These are phyloP conservation scores for Escarpia spicata DNA, from an alignment of 2,888 invertebrate species.

Conservation along the genomic window DNA sequence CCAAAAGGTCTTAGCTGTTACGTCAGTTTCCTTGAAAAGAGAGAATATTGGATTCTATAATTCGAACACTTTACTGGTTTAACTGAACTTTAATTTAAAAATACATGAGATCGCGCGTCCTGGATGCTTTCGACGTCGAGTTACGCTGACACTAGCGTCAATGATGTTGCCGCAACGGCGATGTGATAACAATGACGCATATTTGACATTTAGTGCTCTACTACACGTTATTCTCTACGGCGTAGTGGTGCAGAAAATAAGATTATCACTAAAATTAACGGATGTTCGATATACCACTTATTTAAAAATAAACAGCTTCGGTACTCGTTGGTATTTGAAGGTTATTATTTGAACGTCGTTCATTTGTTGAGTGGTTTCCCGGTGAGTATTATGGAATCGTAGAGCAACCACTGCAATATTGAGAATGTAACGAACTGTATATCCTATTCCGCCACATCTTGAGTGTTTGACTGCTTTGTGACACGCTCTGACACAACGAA, in stretches of 20 bases:
- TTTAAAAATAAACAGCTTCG: neutral
- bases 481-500: too few species aligned
- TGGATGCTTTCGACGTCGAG: neutral
- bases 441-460: too few species aligned
- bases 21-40: neutral
- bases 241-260: neutral
- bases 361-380: too few species aligned
- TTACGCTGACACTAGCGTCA: neutral
- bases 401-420: too few species aligned
- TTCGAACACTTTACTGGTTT: too few species aligned
- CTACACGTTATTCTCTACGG: neutral
- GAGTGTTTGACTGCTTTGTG: too few species aligned
- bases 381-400: too few species aligned
- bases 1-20: neutral
- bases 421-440: too few species aligned
- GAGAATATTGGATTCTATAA: too few species aligned
- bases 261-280: neutral
- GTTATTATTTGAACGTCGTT: neutral
- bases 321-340: neutral
- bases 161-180: neutral
- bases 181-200: neutral
- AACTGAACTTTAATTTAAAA: too few species aligned
- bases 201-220: neutral
- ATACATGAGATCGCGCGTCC: neutral
- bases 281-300: neutral